Conservation (phyloP, 2,797 vertebrate genomes). For the Hemitrygon akajei region DNA sequence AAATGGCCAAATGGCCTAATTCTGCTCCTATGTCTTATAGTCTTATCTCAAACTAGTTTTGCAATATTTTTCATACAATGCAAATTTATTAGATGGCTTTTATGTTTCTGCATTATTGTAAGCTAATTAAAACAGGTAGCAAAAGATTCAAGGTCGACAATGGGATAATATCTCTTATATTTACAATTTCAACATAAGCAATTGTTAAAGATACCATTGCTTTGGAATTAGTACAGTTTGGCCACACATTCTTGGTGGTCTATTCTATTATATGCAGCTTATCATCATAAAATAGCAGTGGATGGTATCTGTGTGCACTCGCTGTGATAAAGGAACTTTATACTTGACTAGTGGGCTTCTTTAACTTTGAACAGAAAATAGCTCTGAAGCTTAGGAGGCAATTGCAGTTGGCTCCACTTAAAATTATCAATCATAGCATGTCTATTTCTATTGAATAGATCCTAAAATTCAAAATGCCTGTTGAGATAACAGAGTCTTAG, state of each 20-base stretch:
- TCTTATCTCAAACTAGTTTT: not conserved
- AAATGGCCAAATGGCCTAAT: no score
- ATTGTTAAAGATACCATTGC: not conserved
- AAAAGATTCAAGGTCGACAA: not conserved
- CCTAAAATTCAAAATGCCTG: conserved; percentile 7
- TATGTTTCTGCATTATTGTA: not conserved
- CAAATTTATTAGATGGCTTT: not conserved
- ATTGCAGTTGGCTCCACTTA: not conserved
- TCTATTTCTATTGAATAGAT: conserved; percentile 15
- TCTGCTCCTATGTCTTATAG: no score
- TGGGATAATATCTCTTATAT: not conserved
- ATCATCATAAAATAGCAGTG: not conserved
- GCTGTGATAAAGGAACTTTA: not conserved
- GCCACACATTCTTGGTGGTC: not conserved
- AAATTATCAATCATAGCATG: not conserved
- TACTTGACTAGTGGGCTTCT: not conserved
- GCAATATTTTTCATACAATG: not conserved
- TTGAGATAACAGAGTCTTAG: not conserved
- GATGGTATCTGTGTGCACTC: not conserved
- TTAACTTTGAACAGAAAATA: not conserved
- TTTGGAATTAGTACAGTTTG: not conserved
- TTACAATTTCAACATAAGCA: not conserved
- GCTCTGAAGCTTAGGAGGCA: not conserved
- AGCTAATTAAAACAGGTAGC: not conserved
- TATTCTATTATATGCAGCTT: not conserved